Percentiles rank a stretch among this genome's conserved stretches.
Evolutionary conservation across 2,888 invertebrate genomes (phyloP).

Genomic region (Eupithecia exiguata): DNA sequence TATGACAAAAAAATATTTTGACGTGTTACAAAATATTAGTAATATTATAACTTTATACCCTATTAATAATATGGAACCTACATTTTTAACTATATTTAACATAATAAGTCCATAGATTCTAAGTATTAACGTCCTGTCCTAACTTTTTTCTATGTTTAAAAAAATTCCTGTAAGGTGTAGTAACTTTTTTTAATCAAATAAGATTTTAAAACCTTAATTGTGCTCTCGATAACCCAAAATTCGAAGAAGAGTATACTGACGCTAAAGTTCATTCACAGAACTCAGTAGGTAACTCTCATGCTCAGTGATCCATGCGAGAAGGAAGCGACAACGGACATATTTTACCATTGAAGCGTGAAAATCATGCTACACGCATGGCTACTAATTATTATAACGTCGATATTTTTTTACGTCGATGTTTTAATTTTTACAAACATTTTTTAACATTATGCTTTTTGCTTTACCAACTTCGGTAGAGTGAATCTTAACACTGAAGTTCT

Average conservation of each 20-base stretch:
- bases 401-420: background rate
- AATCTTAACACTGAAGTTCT: background rate
- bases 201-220: no score
- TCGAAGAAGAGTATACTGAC: slow-evolving; percentile 46
- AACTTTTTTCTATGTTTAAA: no score
- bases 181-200: no score
- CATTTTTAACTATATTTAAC: no score
- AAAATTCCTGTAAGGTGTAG: no score
- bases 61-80: no score
- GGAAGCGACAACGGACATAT: slow-evolving; percentile 61
- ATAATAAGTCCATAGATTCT: no score
- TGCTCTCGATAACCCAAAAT: background rate
- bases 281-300: slow-evolving; percentile 54
- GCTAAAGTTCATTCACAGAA: slow-evolving; percentile 55
- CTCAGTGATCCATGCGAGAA: slow-evolving; percentile 61
- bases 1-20: no score
- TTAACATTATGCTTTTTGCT: background rate
- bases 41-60: no score
- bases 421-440: background rate
- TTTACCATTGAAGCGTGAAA: slow-evolving; percentile 51
- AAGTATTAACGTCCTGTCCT: no score
- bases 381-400: background rate
- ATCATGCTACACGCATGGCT: slow-evolving; percentile 22
- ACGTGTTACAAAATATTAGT: no score
- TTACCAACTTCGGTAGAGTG: background rate